phyloP scores from a whole-genome alignment of 2,113 vertebrate species.

The Marcusenius ussheri region DNA sequence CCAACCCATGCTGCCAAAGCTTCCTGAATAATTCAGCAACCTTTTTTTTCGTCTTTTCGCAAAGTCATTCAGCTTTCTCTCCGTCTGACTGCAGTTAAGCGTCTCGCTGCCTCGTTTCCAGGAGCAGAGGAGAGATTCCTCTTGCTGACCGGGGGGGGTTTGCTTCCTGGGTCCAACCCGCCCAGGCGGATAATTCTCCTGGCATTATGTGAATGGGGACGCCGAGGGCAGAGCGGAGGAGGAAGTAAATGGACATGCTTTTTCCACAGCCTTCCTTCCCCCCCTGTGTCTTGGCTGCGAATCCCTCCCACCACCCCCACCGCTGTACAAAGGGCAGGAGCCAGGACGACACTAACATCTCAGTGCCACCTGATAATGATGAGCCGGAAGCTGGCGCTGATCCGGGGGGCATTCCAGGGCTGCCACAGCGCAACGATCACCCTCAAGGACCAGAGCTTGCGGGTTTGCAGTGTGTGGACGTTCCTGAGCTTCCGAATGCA shows the following conservation, averaged over 20 bases:
- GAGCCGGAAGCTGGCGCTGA: neutral
- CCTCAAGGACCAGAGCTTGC: neutral
- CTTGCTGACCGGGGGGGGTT: neutral
- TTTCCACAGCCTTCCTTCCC: neutral
- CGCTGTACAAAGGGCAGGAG: neutral
- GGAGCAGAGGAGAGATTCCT: neutral
- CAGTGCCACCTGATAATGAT: neutral
- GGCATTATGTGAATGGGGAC: neutral
- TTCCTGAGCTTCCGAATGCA: neutral
- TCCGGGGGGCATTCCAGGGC: neutral
- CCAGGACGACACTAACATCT: neutral
- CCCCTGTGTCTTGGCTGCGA: neutral
- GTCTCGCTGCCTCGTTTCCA: neutral
- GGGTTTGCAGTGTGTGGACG: neutral
- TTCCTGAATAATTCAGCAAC: slow-evolving; percentile 2
- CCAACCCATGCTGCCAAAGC: neutral
- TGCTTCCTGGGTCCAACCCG: neutral
- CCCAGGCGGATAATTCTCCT: neutral
- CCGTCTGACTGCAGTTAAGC: neutral
- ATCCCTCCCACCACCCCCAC: neutral
- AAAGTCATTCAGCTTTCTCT: neutral
- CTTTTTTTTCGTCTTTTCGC: neutral
- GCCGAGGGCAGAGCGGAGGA: neutral
- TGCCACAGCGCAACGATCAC: neutral
- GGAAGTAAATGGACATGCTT: neutral